Evolutionary conservation across 2,888 invertebrate genomes (phyloP).

Genomic region (Rhagonycha fulva): DNA sequence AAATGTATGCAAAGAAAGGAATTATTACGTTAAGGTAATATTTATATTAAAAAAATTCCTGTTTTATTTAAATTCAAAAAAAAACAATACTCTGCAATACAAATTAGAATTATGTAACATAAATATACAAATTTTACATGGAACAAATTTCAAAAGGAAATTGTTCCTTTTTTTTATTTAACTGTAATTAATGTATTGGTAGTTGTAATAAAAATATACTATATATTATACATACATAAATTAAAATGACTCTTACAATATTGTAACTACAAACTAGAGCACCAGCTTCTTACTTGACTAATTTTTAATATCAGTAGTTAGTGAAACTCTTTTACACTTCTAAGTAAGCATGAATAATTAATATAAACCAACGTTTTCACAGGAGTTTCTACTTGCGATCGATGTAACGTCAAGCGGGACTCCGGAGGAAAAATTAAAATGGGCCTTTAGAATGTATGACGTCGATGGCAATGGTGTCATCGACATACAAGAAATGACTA

Average conservation of each 20-base stretch:
- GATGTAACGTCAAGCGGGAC: conserved; percentile 97
- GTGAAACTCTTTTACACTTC: conserved; percentile 2
- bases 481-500: conserved; percentile 98
- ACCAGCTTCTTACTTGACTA: background rate
- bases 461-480: conserved; percentile 98
- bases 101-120: background rate
- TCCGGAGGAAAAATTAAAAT: conserved; percentile 96
- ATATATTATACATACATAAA: background rate
- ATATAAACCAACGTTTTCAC: conserved; percentile 38
- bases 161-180: background rate
- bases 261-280: background rate
- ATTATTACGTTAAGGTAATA: background rate
- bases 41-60: background rate
- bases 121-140: background rate
- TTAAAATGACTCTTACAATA: background rate
- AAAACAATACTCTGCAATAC: background rate
- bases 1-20: background rate
- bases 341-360: conserved; percentile 1
- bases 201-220: background rate
- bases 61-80: background rate
- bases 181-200: background rate
- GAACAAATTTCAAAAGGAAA: background rate
- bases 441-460: conserved; percentile 99
- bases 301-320: conserved; percentile 24
- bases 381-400: conserved; percentile 97